Percentiles rank a stretch among this genome's conserved stretches.
Conservation (phyloP, 1,140 invertebrate genomes). For the Teleogryllus occipitalis region DNA sequence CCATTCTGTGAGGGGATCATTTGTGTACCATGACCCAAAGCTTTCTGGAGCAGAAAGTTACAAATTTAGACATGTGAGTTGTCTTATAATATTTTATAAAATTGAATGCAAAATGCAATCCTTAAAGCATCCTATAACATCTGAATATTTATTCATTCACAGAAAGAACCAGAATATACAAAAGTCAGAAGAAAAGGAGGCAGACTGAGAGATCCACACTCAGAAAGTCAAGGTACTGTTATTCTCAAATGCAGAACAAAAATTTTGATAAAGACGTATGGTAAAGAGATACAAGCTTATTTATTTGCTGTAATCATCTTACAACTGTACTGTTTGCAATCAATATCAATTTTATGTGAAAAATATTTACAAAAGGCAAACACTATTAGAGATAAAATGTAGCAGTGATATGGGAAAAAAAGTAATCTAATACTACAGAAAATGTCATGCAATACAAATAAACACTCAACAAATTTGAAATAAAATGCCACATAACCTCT, state of each 20-base stretch:
- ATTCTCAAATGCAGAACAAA: not conserved
- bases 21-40: constrained; percentile 76
- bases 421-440: too few relatives aligned
- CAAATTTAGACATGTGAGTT: constrained; percentile 46
- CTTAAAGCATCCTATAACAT: not conserved
- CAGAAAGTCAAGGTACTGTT: constrained; percentile 64
- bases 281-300: too few relatives aligned
- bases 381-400: too few relatives aligned
- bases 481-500: too few relatives aligned
- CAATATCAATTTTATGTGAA: too few relatives aligned
- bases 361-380: too few relatives aligned
- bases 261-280: too few relatives aligned
- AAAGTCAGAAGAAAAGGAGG: constrained; percentile 71
- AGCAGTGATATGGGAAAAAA: too few relatives aligned
- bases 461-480: too few relatives aligned
- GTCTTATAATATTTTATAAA: not conserved
- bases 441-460: too few relatives aligned
- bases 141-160: constrained; percentile 36
- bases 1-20: constrained; percentile 76
- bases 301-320: too few relatives aligned
- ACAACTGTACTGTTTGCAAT: too few relatives aligned
- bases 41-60: constrained; percentile 40
- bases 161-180: constrained; percentile 69
- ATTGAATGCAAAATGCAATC: not conserved
- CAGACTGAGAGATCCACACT: constrained; percentile 62